Evolutionary conservation across 2,888 invertebrate genomes (phyloP).

Genomic region (Cryptosula pallasiana): DNA sequence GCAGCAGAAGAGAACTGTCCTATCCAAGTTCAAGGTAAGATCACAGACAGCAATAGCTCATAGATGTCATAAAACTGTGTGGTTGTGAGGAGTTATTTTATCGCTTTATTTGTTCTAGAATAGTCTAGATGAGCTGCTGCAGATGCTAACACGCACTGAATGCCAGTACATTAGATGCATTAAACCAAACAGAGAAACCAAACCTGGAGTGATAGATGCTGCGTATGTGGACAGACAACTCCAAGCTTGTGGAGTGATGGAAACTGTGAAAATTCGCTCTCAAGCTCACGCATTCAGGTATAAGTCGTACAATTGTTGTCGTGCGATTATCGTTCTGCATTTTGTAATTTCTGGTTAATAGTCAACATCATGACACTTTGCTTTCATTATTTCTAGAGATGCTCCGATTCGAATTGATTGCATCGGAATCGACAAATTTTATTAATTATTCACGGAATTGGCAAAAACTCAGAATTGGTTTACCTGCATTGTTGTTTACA

Average conservation of each 20-base stretch:
- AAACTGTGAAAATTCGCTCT: slow-evolving; percentile 41
- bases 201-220: slow-evolving; percentile 33
- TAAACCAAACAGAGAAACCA: slow-evolving; percentile 37
- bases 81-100: too few relatives aligned
- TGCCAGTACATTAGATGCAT: slow-evolving; percentile 41
- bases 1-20: slow-evolving; percentile 41
- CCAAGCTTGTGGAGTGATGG: slow-evolving; percentile 40
- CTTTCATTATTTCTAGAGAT: not conserved
- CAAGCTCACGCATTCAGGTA: slow-evolving; percentile 41
- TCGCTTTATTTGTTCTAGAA: not conserved
- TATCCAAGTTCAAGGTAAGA: slow-evolving; percentile 44
- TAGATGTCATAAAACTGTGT: too few relatives aligned
- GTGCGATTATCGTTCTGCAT: too few relatives aligned
- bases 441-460: too few relatives aligned
- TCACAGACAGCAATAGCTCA: too few relatives aligned
- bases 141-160: not conserved
- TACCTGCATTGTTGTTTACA: too few relatives aligned
- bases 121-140: slow-evolving; percentile 16
- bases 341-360: not conserved
- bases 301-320: too few relatives aligned
- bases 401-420: not conserved
- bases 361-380: not conserved
- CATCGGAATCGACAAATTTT: too few relatives aligned
- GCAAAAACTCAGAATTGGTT: too few relatives aligned
- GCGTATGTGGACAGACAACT: slow-evolving; percentile 40